These are phyloP conservation scores for Xenopus borealis DNA, from an alignment of 2,113 vertebrate genomes.

Conservation along the genomic window DNA sequence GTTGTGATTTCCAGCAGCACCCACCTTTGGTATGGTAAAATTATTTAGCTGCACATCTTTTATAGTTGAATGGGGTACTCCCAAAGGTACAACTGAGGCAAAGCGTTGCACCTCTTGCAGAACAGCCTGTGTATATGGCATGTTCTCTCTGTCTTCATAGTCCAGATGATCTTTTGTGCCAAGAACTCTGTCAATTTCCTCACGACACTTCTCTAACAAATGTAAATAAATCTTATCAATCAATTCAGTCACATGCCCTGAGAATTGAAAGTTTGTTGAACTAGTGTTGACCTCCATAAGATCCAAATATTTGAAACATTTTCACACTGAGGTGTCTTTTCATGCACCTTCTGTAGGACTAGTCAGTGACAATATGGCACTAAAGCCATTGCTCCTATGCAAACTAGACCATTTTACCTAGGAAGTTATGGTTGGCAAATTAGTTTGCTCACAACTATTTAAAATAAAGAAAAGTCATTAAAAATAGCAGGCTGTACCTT, in stretches of 20 bases:
- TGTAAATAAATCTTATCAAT: not conserved
- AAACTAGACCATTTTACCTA: no score
- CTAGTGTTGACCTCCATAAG: no score
- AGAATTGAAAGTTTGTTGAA: no score
- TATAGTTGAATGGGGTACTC: slow-evolving; percentile 31
- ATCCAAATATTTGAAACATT: no score
- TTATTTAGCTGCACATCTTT: slow-evolving; percentile 42
- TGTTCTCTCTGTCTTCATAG: slow-evolving; percentile 9
- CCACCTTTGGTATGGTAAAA: slow-evolving; percentile 61
- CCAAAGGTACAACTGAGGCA: slow-evolving; percentile 58
- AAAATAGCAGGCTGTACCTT: slow-evolving; percentile 5
- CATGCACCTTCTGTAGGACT: no score
- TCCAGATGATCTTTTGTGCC: not conserved
- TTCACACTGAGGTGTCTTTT: no score
- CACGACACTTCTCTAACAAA: slow-evolving; percentile 20
- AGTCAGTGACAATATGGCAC: no score
- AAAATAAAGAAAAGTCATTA: no score
- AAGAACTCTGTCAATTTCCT: slow-evolving; percentile 31
- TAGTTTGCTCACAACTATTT: no score
- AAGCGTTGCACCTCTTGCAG: slow-evolving; percentile 63
- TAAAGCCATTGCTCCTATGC: no score
- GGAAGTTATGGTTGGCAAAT: no score
- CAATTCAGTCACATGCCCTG: no score
- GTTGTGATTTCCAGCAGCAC: not conserved
- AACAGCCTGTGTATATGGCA: slow-evolving; percentile 51